Evolutionary conservation across 2,113 vertebrate genomes (phyloP), one percentile per base, ranked within the genome.

Genomic region (Nibea coibor): DNA sequence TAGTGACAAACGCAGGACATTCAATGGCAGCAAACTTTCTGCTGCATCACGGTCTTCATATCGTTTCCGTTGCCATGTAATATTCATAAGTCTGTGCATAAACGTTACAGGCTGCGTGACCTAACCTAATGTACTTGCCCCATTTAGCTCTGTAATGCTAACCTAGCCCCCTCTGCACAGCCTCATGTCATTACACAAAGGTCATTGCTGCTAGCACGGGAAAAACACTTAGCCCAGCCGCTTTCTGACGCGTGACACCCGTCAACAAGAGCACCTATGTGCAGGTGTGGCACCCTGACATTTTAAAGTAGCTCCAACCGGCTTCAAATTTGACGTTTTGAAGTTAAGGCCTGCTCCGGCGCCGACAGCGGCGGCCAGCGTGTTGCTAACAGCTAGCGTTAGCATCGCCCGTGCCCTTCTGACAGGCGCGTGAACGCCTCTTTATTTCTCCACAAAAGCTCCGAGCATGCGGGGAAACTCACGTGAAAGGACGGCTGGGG

Each of bases 401-500:
- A 89, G 85, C 88, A 28, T 8, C 0, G 43, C 14, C 73, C 6
- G 62, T 69, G 57, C 54, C 74, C 76, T 83, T 59, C 62, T 8
- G 72, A 79, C 84, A 80, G 5, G 0, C 39, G 15, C 35, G 0
- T 14, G 16, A 51, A 71, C 7, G 22, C 7, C 8, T 24, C 7
- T 10, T 71, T 12, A 26, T 17, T 4, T 15, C 3, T 0, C 0
- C 1, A 7, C 6, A 4, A 69, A 69, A 22, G 8, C 53, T 5
- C 2, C 43, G 4, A 4, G 47, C 24, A 26, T 63, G 61, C 9
- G 16, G 15, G 12, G n/a, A 26, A 26, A 88, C 95, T 93, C 90
- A 95, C 95, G 93, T 50, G 94, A 91, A 42, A 96, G 91, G 3
- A 95, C 93, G 19, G 94, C 91, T 42, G 95, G 94, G 42, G 94